These are phyloP conservation scores for Sitobion miscanthi DNA, from an alignment of 1,140 invertebrate species.

Conservation along the genomic window DNA sequence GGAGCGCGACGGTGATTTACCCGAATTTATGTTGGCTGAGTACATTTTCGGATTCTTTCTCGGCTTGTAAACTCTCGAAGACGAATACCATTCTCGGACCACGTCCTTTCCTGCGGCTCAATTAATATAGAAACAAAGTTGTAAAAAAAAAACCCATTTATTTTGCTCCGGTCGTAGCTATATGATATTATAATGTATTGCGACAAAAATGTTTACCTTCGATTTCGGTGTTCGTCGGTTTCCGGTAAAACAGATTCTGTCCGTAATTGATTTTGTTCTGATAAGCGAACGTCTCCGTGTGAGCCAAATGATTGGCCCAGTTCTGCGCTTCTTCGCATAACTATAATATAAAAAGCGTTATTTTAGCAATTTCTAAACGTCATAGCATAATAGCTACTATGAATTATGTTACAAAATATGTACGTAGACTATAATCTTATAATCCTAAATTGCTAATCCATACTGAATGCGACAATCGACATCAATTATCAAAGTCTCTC, in stretches of 20 bases:
- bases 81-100: slow-evolving; percentile 42
- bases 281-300: slow-evolving; percentile 78
- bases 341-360: slow-evolving; percentile 62
- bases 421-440: background rate
- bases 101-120: slow-evolving; percentile 5
- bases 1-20: background rate
- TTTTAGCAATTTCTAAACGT: too few species aligned
- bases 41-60: slow-evolving; percentile 34
- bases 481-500: background rate
- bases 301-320: slow-evolving; percentile 84
- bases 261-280: slow-evolving; percentile 76
- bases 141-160: background rate
- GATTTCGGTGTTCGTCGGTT: slow-evolving; percentile 72
- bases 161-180: background rate
- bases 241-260: slow-evolving; percentile 77
- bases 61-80: slow-evolving; percentile 22
- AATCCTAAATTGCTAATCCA: background rate
- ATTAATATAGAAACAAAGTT: background rate
- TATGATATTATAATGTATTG: background rate
- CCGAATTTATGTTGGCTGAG: slow-evolving; percentile 45
- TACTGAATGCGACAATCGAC: background rate
- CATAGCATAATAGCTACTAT: background rate
- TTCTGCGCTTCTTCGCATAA: slow-evolving; percentile 81
- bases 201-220: slow-evolving; percentile 64
- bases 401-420: background rate